These are phyloP conservation scores for Mola mola DNA, from an alignment of 2,113 vertebrate species.

Conservation along the genomic window DNA sequence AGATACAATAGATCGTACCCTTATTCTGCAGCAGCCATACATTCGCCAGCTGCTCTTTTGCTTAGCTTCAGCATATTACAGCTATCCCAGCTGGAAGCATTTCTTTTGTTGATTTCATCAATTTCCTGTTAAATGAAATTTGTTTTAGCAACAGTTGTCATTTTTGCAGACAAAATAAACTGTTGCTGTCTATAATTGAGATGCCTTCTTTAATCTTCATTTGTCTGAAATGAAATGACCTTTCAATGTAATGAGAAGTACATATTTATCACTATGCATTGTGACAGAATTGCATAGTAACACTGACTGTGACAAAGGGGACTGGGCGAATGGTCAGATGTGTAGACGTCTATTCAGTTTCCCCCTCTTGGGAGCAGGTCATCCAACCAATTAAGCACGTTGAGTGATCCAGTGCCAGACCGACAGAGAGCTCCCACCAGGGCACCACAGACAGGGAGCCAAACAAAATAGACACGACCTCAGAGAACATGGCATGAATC, in stretches of 20 bases:
- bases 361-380: slow-evolving; percentile 20
- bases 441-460: slow-evolving; percentile 35
- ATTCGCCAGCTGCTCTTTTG: slow-evolving; percentile 43
- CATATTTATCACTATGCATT: background rate
- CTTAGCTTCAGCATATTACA: slow-evolving; percentile 10
- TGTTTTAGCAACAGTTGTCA: too few species aligned
- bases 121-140: too few species aligned
- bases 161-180: too few species aligned
- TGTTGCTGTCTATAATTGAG: too few species aligned
- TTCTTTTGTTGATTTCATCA: too few species aligned
- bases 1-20: background rate
- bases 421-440: slow-evolving; percentile 40
- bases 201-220: too few species aligned
- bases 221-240: too few species aligned
- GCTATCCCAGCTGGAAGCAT: too few species aligned
- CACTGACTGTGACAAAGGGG: background rate
- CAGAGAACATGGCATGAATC: slow-evolving; percentile 17
- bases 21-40: slow-evolving; percentile 3
- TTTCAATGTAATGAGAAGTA: background rate
- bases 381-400: slow-evolving; percentile 46
- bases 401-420: slow-evolving; percentile 33
- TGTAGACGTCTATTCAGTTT: slow-evolving; percentile 16
- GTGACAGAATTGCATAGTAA: background rate
- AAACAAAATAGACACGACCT: slow-evolving; percentile 51
- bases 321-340: background rate